Evolutionary conservation across 2,113 vertebrate species (phyloP).

Genomic region (Pogona vitticeps): DNA sequence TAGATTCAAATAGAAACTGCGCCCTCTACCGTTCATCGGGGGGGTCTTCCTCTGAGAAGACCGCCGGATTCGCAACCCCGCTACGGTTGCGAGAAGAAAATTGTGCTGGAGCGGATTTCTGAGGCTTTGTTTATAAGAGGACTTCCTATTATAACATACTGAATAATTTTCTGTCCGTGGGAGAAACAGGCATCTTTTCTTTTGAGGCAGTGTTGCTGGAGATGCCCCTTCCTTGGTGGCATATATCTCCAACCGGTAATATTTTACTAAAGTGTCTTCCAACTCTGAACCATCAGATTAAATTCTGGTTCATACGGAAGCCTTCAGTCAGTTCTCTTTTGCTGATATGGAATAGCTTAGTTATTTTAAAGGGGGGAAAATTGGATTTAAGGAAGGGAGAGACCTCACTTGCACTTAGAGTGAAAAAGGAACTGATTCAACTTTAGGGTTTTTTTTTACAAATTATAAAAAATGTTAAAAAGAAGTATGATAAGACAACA

Average conservation of each 20-base stretch:
- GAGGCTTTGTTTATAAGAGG: slow-evolving; percentile 28
- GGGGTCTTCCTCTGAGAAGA: slow-evolving; percentile 9
- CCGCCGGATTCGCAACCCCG: not conserved
- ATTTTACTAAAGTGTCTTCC: not conserved
- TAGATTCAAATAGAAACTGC: slow-evolving; percentile 69
- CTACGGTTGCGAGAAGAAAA: slow-evolving; percentile 27
- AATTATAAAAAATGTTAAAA: not conserved
- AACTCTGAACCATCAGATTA: not conserved
- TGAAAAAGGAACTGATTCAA: not conserved
- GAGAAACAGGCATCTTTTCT: not conserved
- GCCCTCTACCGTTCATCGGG: slow-evolving; percentile 67
- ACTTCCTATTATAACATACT: not conserved
- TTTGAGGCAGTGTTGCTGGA: not conserved
- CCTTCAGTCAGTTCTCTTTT: not conserved
- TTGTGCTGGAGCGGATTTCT: slow-evolving; percentile 37
- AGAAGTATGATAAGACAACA: not conserved
- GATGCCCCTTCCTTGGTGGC: not conserved
- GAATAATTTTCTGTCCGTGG: not conserved
- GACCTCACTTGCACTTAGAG: too few relatives aligned
- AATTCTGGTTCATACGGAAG: slow-evolving; percentile 8
- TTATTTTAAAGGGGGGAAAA: not conserved
- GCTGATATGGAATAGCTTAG: not conserved
- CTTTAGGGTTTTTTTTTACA: too few relatives aligned
- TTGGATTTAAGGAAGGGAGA: not conserved
- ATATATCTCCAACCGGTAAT: not conserved